Evolutionary conservation across 2,797 vertebrate species (phyloP).

Genomic region (Micrastur ruficollis): DNA sequence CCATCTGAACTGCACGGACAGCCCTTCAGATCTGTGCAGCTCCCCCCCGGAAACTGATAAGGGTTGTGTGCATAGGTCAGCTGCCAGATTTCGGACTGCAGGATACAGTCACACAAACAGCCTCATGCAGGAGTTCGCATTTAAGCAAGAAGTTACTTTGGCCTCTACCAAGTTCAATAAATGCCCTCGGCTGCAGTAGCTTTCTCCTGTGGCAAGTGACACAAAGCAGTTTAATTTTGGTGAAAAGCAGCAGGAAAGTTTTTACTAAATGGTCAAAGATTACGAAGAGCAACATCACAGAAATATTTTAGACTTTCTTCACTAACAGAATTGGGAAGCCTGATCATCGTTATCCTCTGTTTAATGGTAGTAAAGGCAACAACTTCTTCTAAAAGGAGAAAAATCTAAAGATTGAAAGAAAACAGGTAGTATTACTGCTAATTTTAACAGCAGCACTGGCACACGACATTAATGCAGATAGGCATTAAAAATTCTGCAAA

Average conservation of each 20-base stretch:
- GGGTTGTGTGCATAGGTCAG: not conserved
- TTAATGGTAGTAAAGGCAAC: not conserved
- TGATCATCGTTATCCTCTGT: not conserved
- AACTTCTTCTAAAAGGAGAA: not conserved
- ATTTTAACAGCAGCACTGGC: not conserved
- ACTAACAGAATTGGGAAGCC: not conserved
- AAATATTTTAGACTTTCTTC: not conserved
- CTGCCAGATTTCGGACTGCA: not conserved
- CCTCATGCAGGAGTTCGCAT: not conserved
- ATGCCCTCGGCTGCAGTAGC: not conserved
- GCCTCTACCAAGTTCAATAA: not conserved
- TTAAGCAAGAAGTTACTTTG: not conserved
- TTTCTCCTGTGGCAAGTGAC: not conserved
- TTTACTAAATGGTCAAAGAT: not conserved
- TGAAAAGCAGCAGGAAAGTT: not conserved
- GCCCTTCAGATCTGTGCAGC: not conserved
- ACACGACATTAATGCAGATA: not conserved
- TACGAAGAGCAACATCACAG: not conserved
- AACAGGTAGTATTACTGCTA: not conserved
- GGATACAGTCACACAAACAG: not conserved
- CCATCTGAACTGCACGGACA: not conserved
- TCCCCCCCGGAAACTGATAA: not conserved
- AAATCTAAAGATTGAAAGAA: not conserved
- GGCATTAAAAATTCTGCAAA: not conserved
- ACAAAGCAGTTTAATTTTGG: not conserved